A percentile compares a stretch with the other conserved stretches of the same genome.
phyloP scores from a whole-genome alignment of 2,113 vertebrate genomes.

The Pao palembangensis region DNA sequence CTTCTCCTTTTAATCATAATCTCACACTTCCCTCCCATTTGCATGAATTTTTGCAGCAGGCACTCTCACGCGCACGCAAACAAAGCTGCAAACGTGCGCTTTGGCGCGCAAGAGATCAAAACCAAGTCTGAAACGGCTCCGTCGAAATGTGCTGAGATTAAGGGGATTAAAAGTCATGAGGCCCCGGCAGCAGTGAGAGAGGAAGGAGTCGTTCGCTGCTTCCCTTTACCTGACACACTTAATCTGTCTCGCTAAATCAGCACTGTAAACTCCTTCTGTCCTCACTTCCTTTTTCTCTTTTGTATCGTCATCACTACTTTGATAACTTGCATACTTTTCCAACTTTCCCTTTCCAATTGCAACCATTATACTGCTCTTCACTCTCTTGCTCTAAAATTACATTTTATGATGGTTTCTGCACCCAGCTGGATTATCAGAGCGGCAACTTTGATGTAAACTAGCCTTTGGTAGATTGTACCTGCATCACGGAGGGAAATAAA shows the following conservation, averaged over 20 bases:
- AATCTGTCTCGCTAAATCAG: constrained; percentile 32
- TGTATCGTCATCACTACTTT: constrained; percentile 3
- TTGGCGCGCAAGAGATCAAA: constrained; percentile 26
- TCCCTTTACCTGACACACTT: constrained; percentile 46
- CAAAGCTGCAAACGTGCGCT: neutral
- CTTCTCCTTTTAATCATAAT: constrained; percentile 29
- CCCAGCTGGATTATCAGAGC: too few species aligned
- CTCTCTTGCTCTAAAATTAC: too few species aligned
- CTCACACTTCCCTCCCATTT: constrained; percentile 29
- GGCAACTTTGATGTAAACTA: neutral
- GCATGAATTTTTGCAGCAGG: constrained; percentile 7
- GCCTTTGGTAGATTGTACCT: too few species aligned
- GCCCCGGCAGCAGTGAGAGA: constrained; percentile 36
- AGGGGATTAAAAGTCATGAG: constrained; percentile 62
- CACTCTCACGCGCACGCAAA: neutral
- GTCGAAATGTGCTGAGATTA: constrained; percentile 54
- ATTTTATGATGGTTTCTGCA: too few species aligned
- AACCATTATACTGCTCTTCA: too few species aligned
- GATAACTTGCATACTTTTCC: neutral
- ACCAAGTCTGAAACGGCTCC: constrained; percentile 43
- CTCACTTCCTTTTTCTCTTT: neutral
- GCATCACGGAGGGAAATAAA: too few species aligned
- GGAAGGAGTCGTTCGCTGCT: constrained; percentile 27
- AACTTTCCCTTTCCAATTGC: neutral
- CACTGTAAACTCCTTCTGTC: neutral